Conservation (phyloP, 2,113 vertebrate genomes). For the Melanerpes aurifrons region DNA sequence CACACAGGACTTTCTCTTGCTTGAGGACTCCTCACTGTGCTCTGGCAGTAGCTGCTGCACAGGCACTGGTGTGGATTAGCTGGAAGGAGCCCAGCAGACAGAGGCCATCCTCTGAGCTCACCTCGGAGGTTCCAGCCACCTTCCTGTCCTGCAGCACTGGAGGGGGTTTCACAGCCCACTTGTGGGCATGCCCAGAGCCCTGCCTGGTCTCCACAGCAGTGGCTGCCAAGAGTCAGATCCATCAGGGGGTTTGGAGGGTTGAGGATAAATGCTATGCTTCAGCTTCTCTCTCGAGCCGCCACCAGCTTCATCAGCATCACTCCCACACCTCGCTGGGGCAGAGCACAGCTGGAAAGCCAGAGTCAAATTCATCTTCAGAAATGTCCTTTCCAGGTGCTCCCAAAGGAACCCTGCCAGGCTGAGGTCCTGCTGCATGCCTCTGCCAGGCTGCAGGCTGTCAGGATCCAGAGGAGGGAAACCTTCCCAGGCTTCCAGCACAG, state of each 20-base stretch:
- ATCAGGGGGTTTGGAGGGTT: constrained; percentile 48
- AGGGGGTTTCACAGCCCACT: constrained; percentile 41
- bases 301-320: constrained; percentile 40
- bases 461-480: neutral
- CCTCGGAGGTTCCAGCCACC: neutral
- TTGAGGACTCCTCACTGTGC: neutral
- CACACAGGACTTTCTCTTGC: neutral
- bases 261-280: constrained; percentile 60
- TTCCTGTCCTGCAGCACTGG: constrained; percentile 19
- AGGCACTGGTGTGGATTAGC: neutral
- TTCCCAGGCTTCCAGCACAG: neutral
- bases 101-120: neutral
- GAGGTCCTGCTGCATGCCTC: neutral
- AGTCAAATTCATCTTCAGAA: constrained; percentile 50
- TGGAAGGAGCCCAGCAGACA: neutral
- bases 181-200: neutral
- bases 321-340: constrained; percentile 42
- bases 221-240: constrained; percentile 60
- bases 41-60: neutral
- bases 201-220: constrained; percentile 14
- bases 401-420: neutral
- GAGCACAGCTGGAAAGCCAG: constrained; percentile 36
- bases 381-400: constrained; percentile 22
- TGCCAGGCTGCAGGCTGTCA: neutral
- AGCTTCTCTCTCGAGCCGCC: constrained; percentile 36